Evolutionary conservation across 2,797 vertebrate species (phyloP), one percentile per base, ranked within the genome.

Genomic region (Psittacula derbiana): DNA sequence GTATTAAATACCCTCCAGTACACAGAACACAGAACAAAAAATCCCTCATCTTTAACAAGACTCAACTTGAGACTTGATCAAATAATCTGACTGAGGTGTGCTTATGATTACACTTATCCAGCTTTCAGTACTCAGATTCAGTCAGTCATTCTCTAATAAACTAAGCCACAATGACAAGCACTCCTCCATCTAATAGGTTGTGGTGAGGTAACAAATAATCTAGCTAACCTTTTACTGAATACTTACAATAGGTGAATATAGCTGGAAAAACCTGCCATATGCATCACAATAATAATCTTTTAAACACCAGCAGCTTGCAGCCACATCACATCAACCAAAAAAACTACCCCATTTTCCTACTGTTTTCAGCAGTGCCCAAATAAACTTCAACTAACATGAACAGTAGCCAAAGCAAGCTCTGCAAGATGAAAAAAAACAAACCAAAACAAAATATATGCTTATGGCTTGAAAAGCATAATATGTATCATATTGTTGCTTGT

Each of bases 381-480:
- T 57, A 89, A 92, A 85, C 93, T 74, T 93, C 61, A 84, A 66
- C 85, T 88, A 88, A 94, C 62, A 92, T 78, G 90, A 92, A 96
- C 38, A 92, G 95, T 93, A 94, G 79, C 78, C 83, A 94, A 94
- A 96, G 95, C 71, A 95, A 93, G 94, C 92, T 94, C 80, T 74
- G 88, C 43, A 92, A 89, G 30, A 80, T 4, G 13, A 38, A 73
- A 61, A 13, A 53, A 24, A 43, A 17, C 49, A 25, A 27, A 41
- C 28, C 31, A 16, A 71, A 50, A 41, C 50, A 60, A 19, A 79
- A 80, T 57, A 73, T 25, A 83, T 43, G 64, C 11, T 72, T 72
- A 65, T 72, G 61, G 62, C 73, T 95, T 96, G 88, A 47, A 88
- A 88, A 83, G 60, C 33, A 40, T 8, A 66, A 23, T 20, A 91